Base-by-base conservation (phyloP, 2,797 vertebrate species). In the Lophotriccus pileatus region DNA sequence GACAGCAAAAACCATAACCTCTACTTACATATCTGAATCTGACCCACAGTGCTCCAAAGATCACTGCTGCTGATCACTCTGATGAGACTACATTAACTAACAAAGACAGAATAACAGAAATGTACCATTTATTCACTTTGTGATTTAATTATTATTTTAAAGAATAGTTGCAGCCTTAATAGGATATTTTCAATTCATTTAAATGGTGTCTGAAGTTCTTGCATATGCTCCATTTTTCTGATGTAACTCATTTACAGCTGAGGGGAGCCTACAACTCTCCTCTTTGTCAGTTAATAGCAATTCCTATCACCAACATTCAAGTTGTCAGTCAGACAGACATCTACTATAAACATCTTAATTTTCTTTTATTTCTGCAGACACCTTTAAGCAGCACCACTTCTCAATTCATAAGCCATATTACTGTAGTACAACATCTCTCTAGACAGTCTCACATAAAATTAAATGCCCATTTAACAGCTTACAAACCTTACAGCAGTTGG, bases 321-420 rank as follows among this genome's bases (percentile, higher is more conserved):
- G 67, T 56, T 96, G 86, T 80, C 96, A 94, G 32, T 87, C 85
- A 90, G 50, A 67, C 75, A 94, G 84, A 93, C 80, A 59, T 62
- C 94, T 73, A 75, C 76, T 84, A 90, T 69, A 95, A 97, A 96
- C 88, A 94, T 85, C 88, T 95, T 83, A n/a, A 93, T 96, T 95
- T 91, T 66, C 69, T 70, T 96, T 93, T 82, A 88, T 87, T 96
- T 94, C 88, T 88, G 52, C 47, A 97, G 86, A 90, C 77, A 96
- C 86, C 84, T 94, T 87, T 86, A 93, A 96, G 95, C 53, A 96
- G 91, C 55, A 96, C 76, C 63, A 60, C 79, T 92, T 64, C 75
- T 68, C 80, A 95, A 93, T 88, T 96, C 94, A 88, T 89, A 91
- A 96, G n/a, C 55, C 44, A 34, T 30, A 72, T 89, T 92, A 75